Base-by-base conservation (phyloP, 2,797 vertebrate genomes). In the Rhyacichthys aspro region DNA sequence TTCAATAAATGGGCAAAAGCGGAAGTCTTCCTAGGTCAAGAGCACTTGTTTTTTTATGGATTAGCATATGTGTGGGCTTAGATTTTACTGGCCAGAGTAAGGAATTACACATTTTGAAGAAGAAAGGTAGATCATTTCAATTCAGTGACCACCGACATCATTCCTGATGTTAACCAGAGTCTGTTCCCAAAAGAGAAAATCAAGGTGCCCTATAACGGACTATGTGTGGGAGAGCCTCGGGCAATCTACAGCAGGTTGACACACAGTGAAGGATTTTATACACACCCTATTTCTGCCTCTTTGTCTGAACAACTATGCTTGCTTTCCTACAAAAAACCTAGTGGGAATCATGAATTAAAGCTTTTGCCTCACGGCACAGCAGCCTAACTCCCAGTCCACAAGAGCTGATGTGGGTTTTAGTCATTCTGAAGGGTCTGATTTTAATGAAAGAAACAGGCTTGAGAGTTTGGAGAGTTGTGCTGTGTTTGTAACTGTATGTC, bases 381-480 rank as follows among this genome's bases (percentile, higher is more conserved):
- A 43, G 57, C 47, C 15, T 58, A 81, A 66, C 70, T 79, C 70
- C 59, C 68, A 63, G 8, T 61, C 69, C 79, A 68, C 38, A 1
- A 47, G 54, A 57, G 69, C 52, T 43, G 59, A 61, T 74, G 78
- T 70, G 67, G 56, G 54, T 76, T 87, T 87, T 79, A 83, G 74
- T 88, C 84, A 83, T 69, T 82, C 53, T 67, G 70, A 77, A 42
- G 68, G 67, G 78, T 85, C 78, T 82, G 68, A 67, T 70, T 86
- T 79, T 90, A 90, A 91, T 89, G 70, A 88, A 88, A 87, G 74
- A 83, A 82, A 67, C 61, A 44, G 63, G 63, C 64, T 69, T 73
- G 73, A 73, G 73, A 86, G 86, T 76, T 85, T 55, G 59, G 45
- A 53, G 12, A 59, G 83, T 81, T 81, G 72, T 79, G 70, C 70